phyloP scores from a whole-genome alignment of 1,140 invertebrate species.

The Aphaenogaster rudis region DNA sequence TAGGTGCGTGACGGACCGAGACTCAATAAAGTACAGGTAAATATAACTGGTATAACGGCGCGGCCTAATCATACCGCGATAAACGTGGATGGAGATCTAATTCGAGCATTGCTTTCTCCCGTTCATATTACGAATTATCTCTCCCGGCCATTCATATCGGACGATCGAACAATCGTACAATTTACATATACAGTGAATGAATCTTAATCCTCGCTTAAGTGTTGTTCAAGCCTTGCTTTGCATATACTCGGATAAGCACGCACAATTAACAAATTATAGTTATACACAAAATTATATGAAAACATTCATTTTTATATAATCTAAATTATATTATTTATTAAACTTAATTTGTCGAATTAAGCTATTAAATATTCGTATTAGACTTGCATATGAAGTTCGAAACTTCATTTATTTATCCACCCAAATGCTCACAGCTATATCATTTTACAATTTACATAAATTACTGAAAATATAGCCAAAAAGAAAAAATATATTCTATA shows the following conservation, averaged over 20 bases:
- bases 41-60: conserved; percentile 27
- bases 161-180: conserved; percentile 23
- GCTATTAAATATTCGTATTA: neutral
- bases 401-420: neutral
- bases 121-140: conserved; percentile 43
- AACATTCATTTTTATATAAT: conserved; percentile 1
- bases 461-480: neutral
- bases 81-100: conserved; percentile 49
- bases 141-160: neutral
- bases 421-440: neutral
- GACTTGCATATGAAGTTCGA: neutral
- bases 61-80: conserved; percentile 32
- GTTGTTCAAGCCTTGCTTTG: neutral
- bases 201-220: neutral
- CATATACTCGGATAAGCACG: neutral
- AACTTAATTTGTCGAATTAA: conserved; percentile 1
- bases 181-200: conserved; percentile 25
- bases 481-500: neutral
- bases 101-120: conserved; percentile 70
- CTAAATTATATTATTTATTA: neutral
- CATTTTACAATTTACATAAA: conserved; percentile 29
- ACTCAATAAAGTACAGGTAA: conserved; percentile 48
- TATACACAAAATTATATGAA: neutral
- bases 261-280: neutral
- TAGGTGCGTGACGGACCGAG: conserved; percentile 38